Conservation (phyloP, 2,113 vertebrate genomes). For the Arothron firmamentum region DNA sequence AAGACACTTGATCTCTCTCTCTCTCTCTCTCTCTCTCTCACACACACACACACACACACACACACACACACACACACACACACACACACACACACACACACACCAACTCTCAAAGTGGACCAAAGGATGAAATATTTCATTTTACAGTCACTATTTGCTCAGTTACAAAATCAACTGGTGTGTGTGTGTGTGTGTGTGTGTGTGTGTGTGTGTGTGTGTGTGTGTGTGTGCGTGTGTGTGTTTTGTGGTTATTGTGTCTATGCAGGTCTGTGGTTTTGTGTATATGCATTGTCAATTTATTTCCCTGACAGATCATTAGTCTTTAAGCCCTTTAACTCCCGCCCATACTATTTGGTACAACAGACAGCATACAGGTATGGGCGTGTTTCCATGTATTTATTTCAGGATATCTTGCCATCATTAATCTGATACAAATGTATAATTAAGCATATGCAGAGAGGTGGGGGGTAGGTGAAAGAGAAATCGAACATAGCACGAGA, state of each 20-base stretch:
- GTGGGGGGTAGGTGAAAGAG: background rate
- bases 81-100: conserved; percentile 3
- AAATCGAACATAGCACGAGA: conserved; percentile 26
- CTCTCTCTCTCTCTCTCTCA: too few relatives aligned
- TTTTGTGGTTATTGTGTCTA: background rate
- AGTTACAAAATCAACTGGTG: background rate
- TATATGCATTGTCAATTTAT: conserved; percentile 43
- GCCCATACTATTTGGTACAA: conserved; percentile 54
- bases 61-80: background rate
- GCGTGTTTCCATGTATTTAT: background rate
- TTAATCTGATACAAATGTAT: conserved; percentile 16
- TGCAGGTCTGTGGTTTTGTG: conserved; percentile 16
- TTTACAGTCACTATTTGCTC: background rate
- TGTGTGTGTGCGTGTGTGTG: too few relatives aligned
- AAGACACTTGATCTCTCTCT: conserved; percentile 45
- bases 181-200: too few relatives aligned
- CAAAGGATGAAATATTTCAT: conserved; percentile 2
- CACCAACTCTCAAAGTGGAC: conserved; percentile 3
- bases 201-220: too few relatives aligned
- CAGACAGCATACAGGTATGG: conserved; percentile 21
- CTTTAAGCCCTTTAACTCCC: conserved; percentile 64
- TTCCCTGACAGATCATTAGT: conserved; percentile 60
- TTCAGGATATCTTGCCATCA: conserved; percentile 8
- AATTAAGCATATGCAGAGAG: conserved; percentile 23
- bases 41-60: background rate